These are phyloP conservation scores for Chionoecetes opilio DNA, from an alignment of 1,140 invertebrate species.

Conservation along the genomic window DNA sequence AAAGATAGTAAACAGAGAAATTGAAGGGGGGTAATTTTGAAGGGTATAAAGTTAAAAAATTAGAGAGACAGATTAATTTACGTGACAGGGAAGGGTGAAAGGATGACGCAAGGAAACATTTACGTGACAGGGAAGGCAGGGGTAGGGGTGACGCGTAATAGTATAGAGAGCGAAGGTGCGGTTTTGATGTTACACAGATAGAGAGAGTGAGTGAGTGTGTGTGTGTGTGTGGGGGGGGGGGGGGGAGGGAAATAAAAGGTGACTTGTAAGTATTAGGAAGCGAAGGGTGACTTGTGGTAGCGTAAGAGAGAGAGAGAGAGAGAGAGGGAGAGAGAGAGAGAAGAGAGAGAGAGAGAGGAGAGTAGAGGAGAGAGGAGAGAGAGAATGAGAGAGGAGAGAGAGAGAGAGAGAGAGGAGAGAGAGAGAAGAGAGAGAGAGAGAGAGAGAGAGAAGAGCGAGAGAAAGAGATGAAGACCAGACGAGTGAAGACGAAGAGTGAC, in stretches of 20 bases:
- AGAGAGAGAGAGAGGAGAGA: no score
- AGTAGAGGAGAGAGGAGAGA: not conserved
- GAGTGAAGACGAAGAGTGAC: not conserved
- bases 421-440: no score
- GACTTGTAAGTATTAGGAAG: no score
- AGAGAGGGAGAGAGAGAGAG: no score
- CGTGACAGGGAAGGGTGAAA: not conserved
- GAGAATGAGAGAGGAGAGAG: not conserved
- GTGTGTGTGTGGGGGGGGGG: no score
- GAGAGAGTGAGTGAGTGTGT: constrained; percentile 22
- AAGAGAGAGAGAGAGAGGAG: not conserved
- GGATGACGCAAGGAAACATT: not conserved
- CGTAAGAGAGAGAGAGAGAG: no score
- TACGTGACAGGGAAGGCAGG: not conserved
- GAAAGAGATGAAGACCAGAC: not conserved
- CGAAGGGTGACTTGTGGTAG: not conserved
- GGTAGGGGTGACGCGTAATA: no score
- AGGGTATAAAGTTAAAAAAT: no score
- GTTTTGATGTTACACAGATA: not conserved
- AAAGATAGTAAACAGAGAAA: no score
- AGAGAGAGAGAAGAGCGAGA: no score
- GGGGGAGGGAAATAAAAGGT: no score
- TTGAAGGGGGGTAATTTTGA: no score
- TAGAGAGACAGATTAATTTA: not conserved
- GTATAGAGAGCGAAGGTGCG: not conserved